A percentile compares a stretch with the other conserved stretches of the same genome.
Evolutionary conservation across 2,888 invertebrate species (phyloP).

Genomic region (Lithosia quadra): DNA sequence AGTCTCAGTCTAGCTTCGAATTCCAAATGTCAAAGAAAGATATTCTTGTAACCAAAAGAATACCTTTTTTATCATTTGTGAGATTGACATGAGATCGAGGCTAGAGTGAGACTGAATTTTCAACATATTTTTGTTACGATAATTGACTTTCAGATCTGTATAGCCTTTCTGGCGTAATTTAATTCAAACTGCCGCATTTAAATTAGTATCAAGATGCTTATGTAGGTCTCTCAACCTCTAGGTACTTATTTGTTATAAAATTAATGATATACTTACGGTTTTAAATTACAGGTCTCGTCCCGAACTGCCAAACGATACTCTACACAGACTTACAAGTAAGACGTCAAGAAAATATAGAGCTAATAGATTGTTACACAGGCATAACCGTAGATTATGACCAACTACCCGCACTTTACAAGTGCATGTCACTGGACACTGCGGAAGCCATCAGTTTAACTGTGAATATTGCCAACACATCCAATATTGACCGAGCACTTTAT

Average conservation of each 20-base stretch:
- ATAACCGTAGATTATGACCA: slow-evolving; percentile 61
- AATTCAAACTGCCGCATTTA: no score
- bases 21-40: no score
- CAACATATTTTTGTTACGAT: no score
- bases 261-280: slow-evolving; percentile 36
- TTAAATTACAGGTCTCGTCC: slow-evolving; percentile 88
- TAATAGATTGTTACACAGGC: slow-evolving; percentile 71
- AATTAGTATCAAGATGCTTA: no score
- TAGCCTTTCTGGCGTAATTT: no score
- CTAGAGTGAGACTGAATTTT: no score
- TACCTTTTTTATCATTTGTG: no score
- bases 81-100: no score
- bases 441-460: slow-evolving; percentile 74
- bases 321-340: slow-evolving; percentile 89
- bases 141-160: no score
- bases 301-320: slow-evolving; percentile 89
- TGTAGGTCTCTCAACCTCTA: no score
- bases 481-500: slow-evolving; percentile 53
- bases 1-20: no score
- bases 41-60: no score
- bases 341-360: slow-evolving; percentile 70
- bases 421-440: slow-evolving; percentile 75
- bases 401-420: slow-evolving; percentile 80
- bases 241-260: not conserved
- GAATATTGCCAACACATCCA: slow-evolving; percentile 72